phyloP scores from a whole-genome alignment of 1,140 invertebrate genomes.

The Listronotus bonariensis region DNA sequence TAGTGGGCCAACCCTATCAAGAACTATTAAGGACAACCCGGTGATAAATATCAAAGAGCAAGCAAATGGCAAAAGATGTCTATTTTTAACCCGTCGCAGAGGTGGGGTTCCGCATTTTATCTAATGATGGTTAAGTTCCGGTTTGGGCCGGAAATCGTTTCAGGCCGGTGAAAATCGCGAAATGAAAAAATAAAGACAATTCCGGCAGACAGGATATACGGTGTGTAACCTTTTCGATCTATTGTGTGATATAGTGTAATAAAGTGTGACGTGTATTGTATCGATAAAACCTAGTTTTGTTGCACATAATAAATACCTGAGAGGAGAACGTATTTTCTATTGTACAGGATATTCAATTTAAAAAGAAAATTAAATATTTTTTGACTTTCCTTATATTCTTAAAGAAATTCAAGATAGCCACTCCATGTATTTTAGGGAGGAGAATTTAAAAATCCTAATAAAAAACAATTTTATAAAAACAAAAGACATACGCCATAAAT shows the following conservation, averaged over 20 bases:
- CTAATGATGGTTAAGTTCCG: constrained; percentile 17
- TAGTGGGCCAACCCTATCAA: too few relatives aligned
- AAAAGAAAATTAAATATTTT: too few relatives aligned
- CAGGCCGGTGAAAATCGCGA: constrained; percentile 12
- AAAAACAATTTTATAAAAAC: too few relatives aligned
- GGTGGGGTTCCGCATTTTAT: constrained; percentile 24
- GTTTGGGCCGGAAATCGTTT: constrained; percentile 28
- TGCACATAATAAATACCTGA: too few relatives aligned
- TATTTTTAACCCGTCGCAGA: constrained; percentile 21
- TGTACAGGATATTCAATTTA: too few relatives aligned
- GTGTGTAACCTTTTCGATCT: constrained; percentile 18
- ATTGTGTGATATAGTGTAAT: neutral
- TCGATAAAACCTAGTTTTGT: neutral
- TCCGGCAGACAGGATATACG: constrained; percentile 18
- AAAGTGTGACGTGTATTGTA: neutral
- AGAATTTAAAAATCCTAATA: too few relatives aligned
- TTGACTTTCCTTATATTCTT: too few relatives aligned
- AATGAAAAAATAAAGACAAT: constrained; percentile 13
- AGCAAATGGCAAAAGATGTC: constrained; percentile 12
- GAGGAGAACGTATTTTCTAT: too few relatives aligned
- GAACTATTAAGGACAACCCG: neutral
- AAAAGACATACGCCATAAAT: too few relatives aligned
- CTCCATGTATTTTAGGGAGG: too few relatives aligned
- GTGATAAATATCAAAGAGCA: constrained; percentile 11
- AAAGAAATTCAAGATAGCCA: too few relatives aligned